A percentile compares a stretch with the other conserved stretches of the same genome.
Evolutionary conservation across 2,888 invertebrate species (phyloP).

Genomic region (Diabrotica balteata): DNA sequence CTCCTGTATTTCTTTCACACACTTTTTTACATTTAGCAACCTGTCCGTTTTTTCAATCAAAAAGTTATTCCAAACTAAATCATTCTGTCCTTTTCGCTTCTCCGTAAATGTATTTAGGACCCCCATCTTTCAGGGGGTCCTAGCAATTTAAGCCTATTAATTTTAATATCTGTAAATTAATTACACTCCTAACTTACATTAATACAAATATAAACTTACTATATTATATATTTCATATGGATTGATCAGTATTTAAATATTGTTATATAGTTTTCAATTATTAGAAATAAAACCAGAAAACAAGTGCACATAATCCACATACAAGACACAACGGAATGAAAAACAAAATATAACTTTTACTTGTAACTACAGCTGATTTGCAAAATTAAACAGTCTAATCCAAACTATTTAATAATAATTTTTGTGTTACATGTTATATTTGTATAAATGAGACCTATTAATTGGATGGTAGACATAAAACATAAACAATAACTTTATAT

Average conservation of each 20-base stretch:
- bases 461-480: background rate
- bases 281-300: too few species aligned
- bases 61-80: background rate
- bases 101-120: background rate
- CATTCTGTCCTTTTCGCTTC: background rate
- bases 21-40: background rate
- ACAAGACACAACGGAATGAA: too few species aligned
- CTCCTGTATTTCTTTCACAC: too few species aligned
- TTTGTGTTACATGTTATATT: background rate
- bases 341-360: background rate
- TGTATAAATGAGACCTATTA: background rate
- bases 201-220: too few species aligned
- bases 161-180: too few species aligned
- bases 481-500: background rate
- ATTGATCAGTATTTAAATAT: too few species aligned
- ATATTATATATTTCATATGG: too few species aligned
- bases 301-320: too few species aligned
- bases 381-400: background rate
- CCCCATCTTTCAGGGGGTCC: background rate
- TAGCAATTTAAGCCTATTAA: too few species aligned
- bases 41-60: background rate
- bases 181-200: too few species aligned
- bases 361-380: conserved; percentile 1
- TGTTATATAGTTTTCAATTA: too few species aligned
- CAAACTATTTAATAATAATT: background rate